Base-by-base conservation (phyloP, 2,113 vertebrate genomes). In the Mixornis gularis region DNA sequence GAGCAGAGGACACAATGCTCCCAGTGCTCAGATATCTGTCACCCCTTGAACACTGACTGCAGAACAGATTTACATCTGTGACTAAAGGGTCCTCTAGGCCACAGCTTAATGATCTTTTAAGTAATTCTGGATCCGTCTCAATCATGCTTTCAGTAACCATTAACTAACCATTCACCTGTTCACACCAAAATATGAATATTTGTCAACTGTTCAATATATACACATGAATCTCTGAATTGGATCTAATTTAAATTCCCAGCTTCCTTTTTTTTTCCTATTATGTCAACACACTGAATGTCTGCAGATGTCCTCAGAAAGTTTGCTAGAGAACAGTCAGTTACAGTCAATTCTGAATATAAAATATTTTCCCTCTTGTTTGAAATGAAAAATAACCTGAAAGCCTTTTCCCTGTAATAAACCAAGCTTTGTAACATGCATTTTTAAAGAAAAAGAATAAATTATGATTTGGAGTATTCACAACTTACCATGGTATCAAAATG, bases 331-430 rank as follows among this genome's bases (percentile, higher is more conserved):
- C n/a, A 81, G 38, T 53, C 52, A 90, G 36, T 63, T 86, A 58
- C 63, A 71, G 29, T 64, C 34, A 80, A 38, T 88, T 86, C 44
- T 84, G 77, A 94, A 56, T 69, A 70, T 20, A 49, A 65, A 72
- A 68, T 20, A 1, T 51, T 87, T 95, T 27, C 17, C 12, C 15
- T 68, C 84, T 92, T 88, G 19, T 94, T 94, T 94, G 49, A 90
- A 92, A 74, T 62, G 15, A 44, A 86, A 95, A 90, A 63, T 56
- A 84, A 81, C 29, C n/a, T 68, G 36, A 59, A 80, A 91, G 11
- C 13, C 25, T 92, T 93, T 74, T 51, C 29, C 22, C 21, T 2
- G 29, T 88, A 90, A 80, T 34, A 92, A 87, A 51, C 3, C 6
- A 34, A 74, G 25, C 10, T 81, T 60, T 4, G 2, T 36, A 91